Evolutionary conservation across 2,797 vertebrate species (phyloP).

Genomic region (Rousettus madagascariensis): DNA sequence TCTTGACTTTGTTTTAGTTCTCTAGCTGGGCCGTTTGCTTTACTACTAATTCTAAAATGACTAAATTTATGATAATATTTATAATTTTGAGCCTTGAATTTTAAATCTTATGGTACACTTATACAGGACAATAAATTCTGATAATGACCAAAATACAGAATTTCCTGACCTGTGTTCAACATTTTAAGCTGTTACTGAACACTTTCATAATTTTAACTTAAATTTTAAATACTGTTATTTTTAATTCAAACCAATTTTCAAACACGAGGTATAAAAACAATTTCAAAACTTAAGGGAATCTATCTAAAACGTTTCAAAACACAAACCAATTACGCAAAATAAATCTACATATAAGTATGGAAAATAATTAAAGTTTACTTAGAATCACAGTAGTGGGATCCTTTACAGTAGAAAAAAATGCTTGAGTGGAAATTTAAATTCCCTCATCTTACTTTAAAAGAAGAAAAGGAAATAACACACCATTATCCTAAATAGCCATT

Average conservation of each 20-base stretch:
- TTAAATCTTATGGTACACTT: background rate
- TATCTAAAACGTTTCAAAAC: constrained; percentile 62
- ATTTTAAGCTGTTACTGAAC: constrained; percentile 10
- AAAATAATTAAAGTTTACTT: constrained; percentile 75
- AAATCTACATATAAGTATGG: constrained; percentile 50
- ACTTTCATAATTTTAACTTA: constrained; percentile 35
- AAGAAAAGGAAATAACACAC: constrained; percentile 55
- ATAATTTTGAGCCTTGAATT: background rate
- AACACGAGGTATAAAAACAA: constrained; percentile 31
- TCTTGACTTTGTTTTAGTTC: background rate
- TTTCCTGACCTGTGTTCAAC: background rate
- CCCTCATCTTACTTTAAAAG: constrained; percentile 69
- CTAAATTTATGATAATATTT: background rate
- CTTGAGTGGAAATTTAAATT: constrained; percentile 65
- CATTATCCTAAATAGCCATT: constrained; percentile 67
- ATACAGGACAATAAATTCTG: background rate
- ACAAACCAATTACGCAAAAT: constrained; percentile 70
- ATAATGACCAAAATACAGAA: background rate
- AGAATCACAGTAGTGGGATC: constrained; percentile 61
- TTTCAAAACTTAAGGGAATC: constrained; percentile 46
- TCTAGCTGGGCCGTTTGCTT: background rate
- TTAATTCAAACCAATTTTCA: constrained; percentile 52
- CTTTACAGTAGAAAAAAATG: constrained; percentile 63
- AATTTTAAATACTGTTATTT: constrained; percentile 52
- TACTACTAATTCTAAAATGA: background rate